phyloP scores from a whole-genome alignment of 2,888 invertebrate species.

The Hemaris fuciformis region DNA sequence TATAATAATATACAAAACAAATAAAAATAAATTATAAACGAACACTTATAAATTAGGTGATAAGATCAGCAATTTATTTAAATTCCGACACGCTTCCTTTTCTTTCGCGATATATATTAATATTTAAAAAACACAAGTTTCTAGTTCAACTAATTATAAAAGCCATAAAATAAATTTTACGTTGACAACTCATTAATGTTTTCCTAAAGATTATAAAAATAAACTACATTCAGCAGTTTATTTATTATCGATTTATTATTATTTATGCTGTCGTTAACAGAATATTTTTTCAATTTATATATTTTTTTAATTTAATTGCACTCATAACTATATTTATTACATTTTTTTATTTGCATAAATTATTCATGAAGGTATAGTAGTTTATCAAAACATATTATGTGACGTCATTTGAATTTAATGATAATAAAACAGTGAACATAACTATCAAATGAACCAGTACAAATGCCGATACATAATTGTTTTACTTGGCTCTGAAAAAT shows the following conservation, averaged over 20 bases:
- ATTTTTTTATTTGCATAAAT: neutral
- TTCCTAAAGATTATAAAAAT: neutral
- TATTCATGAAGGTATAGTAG: neutral
- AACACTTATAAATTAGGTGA: neutral
- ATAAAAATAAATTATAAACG: neutral
- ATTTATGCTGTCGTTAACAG: neutral
- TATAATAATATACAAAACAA: neutral
- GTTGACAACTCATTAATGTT: slow-evolving; percentile 2
- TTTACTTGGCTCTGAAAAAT: no score
- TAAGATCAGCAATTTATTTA: neutral
- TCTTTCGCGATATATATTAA: neutral
- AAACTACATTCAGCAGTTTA: neutral
- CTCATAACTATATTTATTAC: neutral
- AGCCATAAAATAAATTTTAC: neutral
- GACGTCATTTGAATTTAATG: neutral
- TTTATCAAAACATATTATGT: neutral
- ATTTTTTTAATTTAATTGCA: neutral
- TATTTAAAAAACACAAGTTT: neutral
- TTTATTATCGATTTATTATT: neutral
- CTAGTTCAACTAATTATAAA: slow-evolving; percentile 5
- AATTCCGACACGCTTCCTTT: neutral
- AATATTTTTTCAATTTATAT: neutral
- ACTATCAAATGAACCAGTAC: no score
- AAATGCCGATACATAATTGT: no score
- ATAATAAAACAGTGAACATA: no score